Evolutionary conservation across 37 sponge, comb jelly and placozoan genomes (phyloP), one percentile per base, ranked within the genome.

Genomic region (Eunapius fragilis): DNA sequence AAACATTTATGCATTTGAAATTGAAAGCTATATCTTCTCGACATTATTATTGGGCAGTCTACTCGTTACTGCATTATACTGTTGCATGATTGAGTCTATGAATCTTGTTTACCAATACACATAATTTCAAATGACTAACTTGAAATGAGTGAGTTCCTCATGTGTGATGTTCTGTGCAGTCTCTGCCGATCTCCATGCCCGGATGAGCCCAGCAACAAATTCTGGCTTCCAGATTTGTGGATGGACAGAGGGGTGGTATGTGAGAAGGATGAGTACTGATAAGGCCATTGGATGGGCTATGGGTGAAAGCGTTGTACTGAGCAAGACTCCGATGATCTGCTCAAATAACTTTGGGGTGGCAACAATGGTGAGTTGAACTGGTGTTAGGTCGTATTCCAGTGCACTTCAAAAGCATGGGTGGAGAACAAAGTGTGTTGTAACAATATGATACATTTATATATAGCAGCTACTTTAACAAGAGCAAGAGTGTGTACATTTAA

Each of bases 261-360:
- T 13, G 19, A 58, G 58, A 4, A 58, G 58, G 14, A 58, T 19
- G 19, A 58, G 22, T 0, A 72, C 80, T 48, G 75, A 30, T 34
- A 76, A 38, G 9, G 76, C 77, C 30, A 82, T 70, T 31, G 38
- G 83, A 22, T 77, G 50, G 27, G 76, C 75, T 37, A 78, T 89
- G 79, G 48, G 79, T 17, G 74, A 50, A 75, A 77, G 83, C 30
- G 89, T 47, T 14, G 78, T 28, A 4, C 72, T 69, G 11, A 70
- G 69, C 84, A 89, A 48, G 23, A 68, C 50, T 23, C 78, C 82
- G 9, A 89, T 28, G 25, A 89, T 25, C 36, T 83, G 82, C 19
- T 77, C 47, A 58, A 83, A 24, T 30, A 89, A 68, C 23, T 37
- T 14, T 28, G 75, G 12, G 24, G 41, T 78, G 31, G 80, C 71